These are phyloP conservation scores for Archips xylosteana DNA, from an alignment of 2,888 invertebrate species.

Conservation along the genomic window DNA sequence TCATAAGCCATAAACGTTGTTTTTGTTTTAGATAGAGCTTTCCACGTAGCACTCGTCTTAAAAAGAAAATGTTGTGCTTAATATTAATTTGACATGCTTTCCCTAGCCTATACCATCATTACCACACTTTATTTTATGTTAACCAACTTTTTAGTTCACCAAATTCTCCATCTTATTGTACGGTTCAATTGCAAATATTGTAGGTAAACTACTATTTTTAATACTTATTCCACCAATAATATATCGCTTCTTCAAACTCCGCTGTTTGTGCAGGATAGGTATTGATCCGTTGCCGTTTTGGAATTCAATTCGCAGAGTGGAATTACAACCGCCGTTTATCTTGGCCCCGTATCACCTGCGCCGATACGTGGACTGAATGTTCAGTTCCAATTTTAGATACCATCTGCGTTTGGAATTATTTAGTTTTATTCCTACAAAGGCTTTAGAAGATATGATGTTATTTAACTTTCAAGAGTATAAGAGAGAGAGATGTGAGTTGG, in stretches of 20 bases:
- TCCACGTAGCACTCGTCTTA: too few species aligned
- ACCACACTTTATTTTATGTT: too few species aligned
- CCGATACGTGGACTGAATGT: slow-evolving; percentile 73
- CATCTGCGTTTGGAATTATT: slow-evolving; percentile 30
- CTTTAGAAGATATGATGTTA: not conserved
- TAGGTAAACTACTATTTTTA: too few species aligned
- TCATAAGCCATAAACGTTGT: too few species aligned
- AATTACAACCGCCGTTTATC: slow-evolving; percentile 75
- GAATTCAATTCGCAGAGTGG: slow-evolving; percentile 84
- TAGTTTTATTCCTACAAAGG: slow-evolving; percentile 2
- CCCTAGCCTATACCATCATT: too few species aligned
- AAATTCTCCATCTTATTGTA: too few species aligned
- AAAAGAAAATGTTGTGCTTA: too few species aligned
- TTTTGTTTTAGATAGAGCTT: not conserved
- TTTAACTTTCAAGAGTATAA: not conserved
- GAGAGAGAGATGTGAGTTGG: too few species aligned
- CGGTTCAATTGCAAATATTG: too few species aligned
- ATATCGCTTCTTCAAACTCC: not conserved
- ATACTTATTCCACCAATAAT: not conserved
- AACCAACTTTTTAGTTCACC: too few species aligned
- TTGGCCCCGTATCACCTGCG: slow-evolving; percentile 73
- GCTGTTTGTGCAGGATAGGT: slow-evolving; percentile 44
- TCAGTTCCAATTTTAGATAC: slow-evolving; percentile 36
- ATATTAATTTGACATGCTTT: too few species aligned
- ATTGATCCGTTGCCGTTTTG: slow-evolving; percentile 70